Conservation (phyloP, 1,140 invertebrate genomes). For the Papilio helenus region DNA sequence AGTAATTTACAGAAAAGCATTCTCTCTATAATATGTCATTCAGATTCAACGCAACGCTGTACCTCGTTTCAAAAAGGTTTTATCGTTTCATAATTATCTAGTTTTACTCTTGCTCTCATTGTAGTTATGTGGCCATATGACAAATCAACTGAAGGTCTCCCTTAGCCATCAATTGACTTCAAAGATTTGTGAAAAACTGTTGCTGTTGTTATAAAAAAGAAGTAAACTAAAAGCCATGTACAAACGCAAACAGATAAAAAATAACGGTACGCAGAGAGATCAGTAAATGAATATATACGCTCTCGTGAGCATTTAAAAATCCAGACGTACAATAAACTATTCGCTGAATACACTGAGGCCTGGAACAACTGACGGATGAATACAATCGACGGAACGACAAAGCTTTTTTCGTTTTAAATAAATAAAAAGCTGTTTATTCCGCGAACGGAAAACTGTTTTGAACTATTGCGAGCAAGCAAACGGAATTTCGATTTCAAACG, state of each 20-base stretch:
- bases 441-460: constrained; percentile 54
- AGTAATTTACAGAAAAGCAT: not conserved
- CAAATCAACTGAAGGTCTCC: too few species aligned
- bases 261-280: not conserved
- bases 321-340: constrained; percentile 49
- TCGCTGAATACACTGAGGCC: constrained; percentile 45
- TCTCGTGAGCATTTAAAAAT: constrained; percentile 33
- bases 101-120: too few species aligned
- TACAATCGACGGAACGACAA: constrained; percentile 47
- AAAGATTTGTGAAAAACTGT: not conserved
- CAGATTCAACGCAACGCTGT: not conserved
- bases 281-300: constrained; percentile 38
- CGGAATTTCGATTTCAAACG: constrained; percentile 66
- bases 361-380: constrained; percentile 55
- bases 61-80: not conserved
- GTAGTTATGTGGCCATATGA: too few species aligned
- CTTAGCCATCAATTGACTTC: too few species aligned
- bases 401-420: constrained; percentile 59
- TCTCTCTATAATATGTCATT: not conserved
- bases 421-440: constrained; percentile 59
- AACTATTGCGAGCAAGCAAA: constrained; percentile 59
- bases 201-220: not conserved
- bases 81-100: too few species aligned
- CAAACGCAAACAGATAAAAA: constrained; percentile 21
- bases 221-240: not conserved